Conservation (phyloP, 2,797 vertebrate species). For the Gymnoscopelus microlampas region DNA sequence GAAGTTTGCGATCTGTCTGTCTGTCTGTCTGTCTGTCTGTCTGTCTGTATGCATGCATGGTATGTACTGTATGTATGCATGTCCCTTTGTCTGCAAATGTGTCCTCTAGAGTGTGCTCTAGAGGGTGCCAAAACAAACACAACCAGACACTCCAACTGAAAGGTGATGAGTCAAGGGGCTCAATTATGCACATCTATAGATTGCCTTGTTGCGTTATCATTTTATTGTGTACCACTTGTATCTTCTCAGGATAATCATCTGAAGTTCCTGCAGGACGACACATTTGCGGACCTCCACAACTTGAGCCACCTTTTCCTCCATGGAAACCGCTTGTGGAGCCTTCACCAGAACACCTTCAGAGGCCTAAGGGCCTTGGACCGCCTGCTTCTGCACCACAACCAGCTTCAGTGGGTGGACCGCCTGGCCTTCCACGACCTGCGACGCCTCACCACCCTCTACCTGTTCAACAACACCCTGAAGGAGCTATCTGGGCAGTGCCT, state of each 20-base stretch:
- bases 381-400: conserved; percentile 95
- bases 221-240: not conserved
- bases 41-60: too few relatives aligned
- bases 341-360: conserved; percentile 94
- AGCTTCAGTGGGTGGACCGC: conserved; percentile 92
- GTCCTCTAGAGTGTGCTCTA: too few relatives aligned
- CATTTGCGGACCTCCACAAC: conserved; percentile 96
- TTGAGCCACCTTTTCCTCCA: conserved; percentile 98
- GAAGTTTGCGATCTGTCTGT: too few relatives aligned
- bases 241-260: conserved; percentile 91
- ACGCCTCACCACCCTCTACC: conserved; percentile 93
- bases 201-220: too few relatives aligned
- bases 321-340: conserved; percentile 94
- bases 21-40: too few relatives aligned
- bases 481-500: conserved; percentile 93
- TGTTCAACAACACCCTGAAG: conserved; percentile 96
- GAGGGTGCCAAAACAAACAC: too few relatives aligned
- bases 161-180: too few relatives aligned
- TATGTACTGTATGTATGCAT: too few relatives aligned
- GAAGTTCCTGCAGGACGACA: conserved; percentile 95
- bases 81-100: too few relatives aligned
- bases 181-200: too few relatives aligned
- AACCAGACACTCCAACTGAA: too few relatives aligned
- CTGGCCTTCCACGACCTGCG: conserved; percentile 95
- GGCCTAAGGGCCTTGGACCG: conserved; percentile 94